phyloP scores from a whole-genome alignment of 37 sponge, comb jelly and placozoan genomes.

The Haliclona indistincta region DNA sequence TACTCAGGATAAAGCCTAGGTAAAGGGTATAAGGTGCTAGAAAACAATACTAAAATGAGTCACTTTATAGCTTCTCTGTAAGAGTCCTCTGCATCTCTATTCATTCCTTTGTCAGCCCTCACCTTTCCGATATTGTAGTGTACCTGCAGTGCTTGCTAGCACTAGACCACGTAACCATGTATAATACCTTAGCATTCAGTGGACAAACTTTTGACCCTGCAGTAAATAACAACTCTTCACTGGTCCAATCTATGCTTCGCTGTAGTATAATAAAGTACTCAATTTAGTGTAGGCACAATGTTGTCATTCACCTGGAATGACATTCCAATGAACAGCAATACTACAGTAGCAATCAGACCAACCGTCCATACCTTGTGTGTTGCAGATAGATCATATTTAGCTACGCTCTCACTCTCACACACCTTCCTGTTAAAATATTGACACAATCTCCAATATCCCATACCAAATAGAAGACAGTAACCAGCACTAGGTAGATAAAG shows the following conservation, averaged over 20 bases:
- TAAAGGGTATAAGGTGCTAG: background rate
- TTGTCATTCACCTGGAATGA: background rate
- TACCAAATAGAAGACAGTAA: slow-evolving; percentile 65
- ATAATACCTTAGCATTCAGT: slow-evolving; percentile 76
- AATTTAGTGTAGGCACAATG: background rate
- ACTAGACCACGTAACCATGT: background rate
- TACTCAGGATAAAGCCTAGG: slow-evolving; percentile 68
- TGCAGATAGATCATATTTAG: no score
- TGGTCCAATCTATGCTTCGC: slow-evolving; percentile 63
- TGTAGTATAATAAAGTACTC: background rate
- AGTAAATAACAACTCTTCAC: slow-evolving; percentile 52
- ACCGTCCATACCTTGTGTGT: no score
- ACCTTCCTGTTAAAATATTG: background rate
- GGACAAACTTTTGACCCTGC: slow-evolving; percentile 67
- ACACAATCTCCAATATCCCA: slow-evolving; percentile 13
- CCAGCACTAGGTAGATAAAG: slow-evolving; percentile 79
- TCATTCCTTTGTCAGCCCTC: slow-evolving; percentile 30
- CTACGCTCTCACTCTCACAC: no score
- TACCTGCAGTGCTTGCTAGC: slow-evolving; percentile 27
- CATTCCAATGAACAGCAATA: background rate
- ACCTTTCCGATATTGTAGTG: slow-evolving; percentile 86
- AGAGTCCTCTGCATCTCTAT: slow-evolving; percentile 25
- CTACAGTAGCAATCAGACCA: background rate
- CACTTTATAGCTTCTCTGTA: slow-evolving; percentile 78
- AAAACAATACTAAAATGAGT: background rate